Base-by-base conservation (phyloP, 1,140 invertebrate species). In the Metaphire vulgaris region DNA sequence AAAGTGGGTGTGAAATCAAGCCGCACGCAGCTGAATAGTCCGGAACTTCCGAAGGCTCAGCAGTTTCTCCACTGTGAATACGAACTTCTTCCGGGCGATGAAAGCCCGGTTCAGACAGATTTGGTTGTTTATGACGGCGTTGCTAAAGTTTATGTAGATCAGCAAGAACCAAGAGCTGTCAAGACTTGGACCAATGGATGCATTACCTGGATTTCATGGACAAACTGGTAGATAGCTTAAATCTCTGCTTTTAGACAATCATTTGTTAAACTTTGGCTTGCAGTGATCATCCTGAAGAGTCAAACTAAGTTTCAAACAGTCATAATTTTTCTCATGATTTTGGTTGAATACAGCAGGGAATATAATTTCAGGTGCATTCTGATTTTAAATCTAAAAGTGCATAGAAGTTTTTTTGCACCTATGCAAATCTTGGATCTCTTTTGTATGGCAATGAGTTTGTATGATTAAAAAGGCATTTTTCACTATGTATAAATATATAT, bases 11-110 rank as follows among this genome's bases (percentile, higher is more conserved):
- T 56, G 41, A 56, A 6, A 6, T 56, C 6, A 56, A 56, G 41
- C 21, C 41, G 21, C 6, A 56, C 80, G 69, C 82, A 82, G 79
- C 83, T 83, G 73, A 78, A 81, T 15, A 77, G 83, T 21, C 79
- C 84, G 73, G 83, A 84, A 72, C 81, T 81, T 1, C 84, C 84
- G 0, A 77, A 79, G 28, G 80, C 84, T 6, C 83, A 85, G 79
- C 82, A 81, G 68, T 85, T 83, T 79, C 86, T 85, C 75, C 84
- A 85, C 74, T 69, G 83, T 31, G 85, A 86, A 77, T 86, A 85
- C 77, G 81, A 80, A 68, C 81, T 86, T 30, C 74, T 85, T 28
- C 84, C 85, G 15, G 81, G 80, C 6, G 80, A 81, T 32, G 81
- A 80, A 26, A 81, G 6, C 14, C 75, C 82, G 0, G 77, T 82